Base-by-base conservation (phyloP, 2,888 invertebrate species). In the Phyllotreta cruciferae region DNA sequence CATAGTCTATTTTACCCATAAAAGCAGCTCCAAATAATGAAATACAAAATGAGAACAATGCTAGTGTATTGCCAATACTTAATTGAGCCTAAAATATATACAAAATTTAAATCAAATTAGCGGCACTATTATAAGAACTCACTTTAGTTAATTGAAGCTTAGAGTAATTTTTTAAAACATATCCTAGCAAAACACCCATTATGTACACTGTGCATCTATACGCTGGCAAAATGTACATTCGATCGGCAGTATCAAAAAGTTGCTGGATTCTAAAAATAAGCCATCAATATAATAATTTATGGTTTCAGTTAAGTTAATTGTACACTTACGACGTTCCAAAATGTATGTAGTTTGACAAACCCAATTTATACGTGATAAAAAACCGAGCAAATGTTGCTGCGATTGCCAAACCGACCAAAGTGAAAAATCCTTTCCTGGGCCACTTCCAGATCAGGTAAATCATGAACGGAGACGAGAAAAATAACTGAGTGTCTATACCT, bases 401-500 rank as follows among this genome's bases (percentile, higher is more conserved):
- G 0, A 79, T 71, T 9, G 86, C 87, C 13, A 87, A 67, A 6
- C 75, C 1, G 80, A 65, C 63, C 3, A 90, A 77, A 0, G 82
- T 61, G 2, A 80, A 47, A 1, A 83, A 71, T 6, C 87, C 88
- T 42, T 80, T 81, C 65, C 82, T 83, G 1, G 87, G 88, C 84
- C 84, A 87, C 69, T 85, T 87, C 85, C 87, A 88, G 11, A 90
- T 73, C 1, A 83, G 58, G 47, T 83, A 79, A 2, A 88, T 83
- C 73, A 89, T 79, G 6, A 88, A 70, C 0, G 89, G 89, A 0
- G 89, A 87, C 11, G 86, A 72, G 0, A 85, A 81, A 74, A 89
- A 90, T 14, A 90, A 77, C 78, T 90, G 88, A 0, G 88, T 89
- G 72, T 90, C 90, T 66, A 90, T 90, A 38, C 89, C 89, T 54